Evolutionary conservation across 2,113 vertebrate genomes (phyloP), one percentile per base, ranked within the genome.

Genomic region (Rissa tridactyla): DNA sequence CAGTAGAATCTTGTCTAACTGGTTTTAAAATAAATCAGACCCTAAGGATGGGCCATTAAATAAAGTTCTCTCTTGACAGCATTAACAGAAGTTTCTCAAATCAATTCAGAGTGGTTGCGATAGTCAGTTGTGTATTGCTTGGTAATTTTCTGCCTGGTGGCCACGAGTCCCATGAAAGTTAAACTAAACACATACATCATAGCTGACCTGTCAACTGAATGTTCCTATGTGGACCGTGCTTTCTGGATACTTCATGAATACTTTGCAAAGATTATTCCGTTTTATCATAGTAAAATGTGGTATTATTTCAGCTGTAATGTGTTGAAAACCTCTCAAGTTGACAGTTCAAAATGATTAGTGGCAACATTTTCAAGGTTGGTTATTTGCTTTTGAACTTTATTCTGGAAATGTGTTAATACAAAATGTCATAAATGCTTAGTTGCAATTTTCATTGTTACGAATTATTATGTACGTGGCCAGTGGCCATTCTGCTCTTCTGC

Each of bases 211-310:
- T 66, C 29, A 51, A 3, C 25, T 29, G 25, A 14, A 6, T 34
- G 4, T 40, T 91, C 42, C 49, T 22, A 9, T 17, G 6, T 6
- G 32, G 25, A 36, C 12, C 0, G 0, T 73, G 14, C 26, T 71
- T 66, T 75, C 47, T 75, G 15, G 34, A 30, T 46, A 23, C 11
- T 71, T 46, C 5, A 6, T 13, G n/a, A 64, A 44, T 64, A 60
- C 51, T 78, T 69, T 25, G 69, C 71, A 44, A 64, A 71, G 40
- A 38, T 79, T 27, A 51, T 51, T 79, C 58, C 14, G 15, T 62
- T 84, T 88, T 51, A 47, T 62, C 26, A 5, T 18, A 51, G 30
- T 58, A 55, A 90, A 94, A 55, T 26, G 32, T 47, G 51, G 26
- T 36, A 57, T 27, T 94, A 46, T 15, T 75, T 83, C 51, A 78